Conservation (phyloP, 2,888 invertebrate genomes). For the Dryobotodes eremita region DNA sequence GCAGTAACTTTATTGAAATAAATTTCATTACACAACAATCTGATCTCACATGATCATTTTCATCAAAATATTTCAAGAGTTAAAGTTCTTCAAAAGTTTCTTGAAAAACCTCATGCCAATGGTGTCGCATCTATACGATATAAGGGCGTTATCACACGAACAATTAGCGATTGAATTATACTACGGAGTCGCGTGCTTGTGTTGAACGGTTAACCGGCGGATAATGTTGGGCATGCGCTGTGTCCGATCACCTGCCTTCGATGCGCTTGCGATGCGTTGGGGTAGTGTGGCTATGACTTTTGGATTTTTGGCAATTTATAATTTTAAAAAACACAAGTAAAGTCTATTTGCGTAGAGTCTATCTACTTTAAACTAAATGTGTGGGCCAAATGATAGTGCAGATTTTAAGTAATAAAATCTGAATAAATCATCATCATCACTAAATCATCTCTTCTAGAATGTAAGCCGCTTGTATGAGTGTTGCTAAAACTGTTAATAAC, state of each 20-base stretch:
- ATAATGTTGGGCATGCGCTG: conserved; percentile 66
- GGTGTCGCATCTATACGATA: conserved; percentile 53
- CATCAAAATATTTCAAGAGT: conserved; percentile 35
- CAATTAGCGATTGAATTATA: conserved; percentile 78
- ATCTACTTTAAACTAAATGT: neutral
- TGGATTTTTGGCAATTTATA: neutral
- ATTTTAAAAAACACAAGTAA: neutral
- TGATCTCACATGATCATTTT: conserved; percentile 17
- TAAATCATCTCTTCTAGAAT: neutral
- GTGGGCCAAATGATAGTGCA: neutral
- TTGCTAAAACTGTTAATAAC: neutral
- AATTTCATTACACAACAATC: conserved; percentile 1
- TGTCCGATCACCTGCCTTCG: conserved; percentile 70
- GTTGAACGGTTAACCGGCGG: conserved; percentile 66
- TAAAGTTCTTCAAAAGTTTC: conserved; percentile 10
- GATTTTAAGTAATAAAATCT: neutral
- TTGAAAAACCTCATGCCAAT: neutral
- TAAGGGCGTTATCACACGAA: conserved; percentile 50
- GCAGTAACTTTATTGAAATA: neutral
- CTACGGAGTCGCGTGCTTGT: conserved; percentile 74
- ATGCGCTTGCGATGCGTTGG: conserved; percentile 37
- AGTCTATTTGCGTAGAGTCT: neutral
- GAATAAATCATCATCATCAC: too few relatives aligned
- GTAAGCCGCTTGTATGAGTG: neutral
- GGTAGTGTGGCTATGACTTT: conserved; percentile 34